Evolutionary conservation across 2,888 invertebrate species (phyloP).

Genomic region (Synergus gifuensis): DNA sequence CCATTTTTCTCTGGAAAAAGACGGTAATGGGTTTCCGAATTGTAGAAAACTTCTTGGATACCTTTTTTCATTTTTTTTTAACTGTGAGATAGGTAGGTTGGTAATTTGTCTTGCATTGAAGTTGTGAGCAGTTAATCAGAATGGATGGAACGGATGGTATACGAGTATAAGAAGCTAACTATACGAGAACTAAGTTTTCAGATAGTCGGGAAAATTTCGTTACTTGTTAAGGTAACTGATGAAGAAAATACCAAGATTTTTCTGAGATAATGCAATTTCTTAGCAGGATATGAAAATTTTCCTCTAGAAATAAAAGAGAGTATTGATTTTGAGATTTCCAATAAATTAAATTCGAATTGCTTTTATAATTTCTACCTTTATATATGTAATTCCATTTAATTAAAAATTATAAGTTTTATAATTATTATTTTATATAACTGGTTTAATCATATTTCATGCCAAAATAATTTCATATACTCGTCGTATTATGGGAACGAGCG

Average conservation of each 20-base stretch:
- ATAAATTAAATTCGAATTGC: no score
- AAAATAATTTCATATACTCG: neutral
- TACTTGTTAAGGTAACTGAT: neutral
- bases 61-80: neutral
- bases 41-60: neutral
- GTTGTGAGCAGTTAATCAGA: neutral
- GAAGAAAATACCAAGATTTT: neutral
- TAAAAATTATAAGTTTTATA: neutral
- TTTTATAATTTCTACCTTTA: no score
- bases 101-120: constrained; percentile 1
- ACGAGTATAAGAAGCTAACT: neutral
- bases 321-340: neutral
- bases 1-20: neutral
- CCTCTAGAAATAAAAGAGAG: neutral
- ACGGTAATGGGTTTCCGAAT: constrained; percentile 1
- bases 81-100: neutral
- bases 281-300: neutral
- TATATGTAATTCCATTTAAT: no score
- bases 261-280: neutral
- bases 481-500: constrained; percentile 6
- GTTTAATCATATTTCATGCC: constrained; percentile 3
- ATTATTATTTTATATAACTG: neutral
- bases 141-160: neutral
- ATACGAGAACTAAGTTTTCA: neutral
- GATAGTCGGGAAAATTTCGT: neutral